These are phyloP conservation scores for Teleopsis dalmanni DNA, from an alignment of 1,140 invertebrate genomes.

Conservation along the genomic window DNA sequence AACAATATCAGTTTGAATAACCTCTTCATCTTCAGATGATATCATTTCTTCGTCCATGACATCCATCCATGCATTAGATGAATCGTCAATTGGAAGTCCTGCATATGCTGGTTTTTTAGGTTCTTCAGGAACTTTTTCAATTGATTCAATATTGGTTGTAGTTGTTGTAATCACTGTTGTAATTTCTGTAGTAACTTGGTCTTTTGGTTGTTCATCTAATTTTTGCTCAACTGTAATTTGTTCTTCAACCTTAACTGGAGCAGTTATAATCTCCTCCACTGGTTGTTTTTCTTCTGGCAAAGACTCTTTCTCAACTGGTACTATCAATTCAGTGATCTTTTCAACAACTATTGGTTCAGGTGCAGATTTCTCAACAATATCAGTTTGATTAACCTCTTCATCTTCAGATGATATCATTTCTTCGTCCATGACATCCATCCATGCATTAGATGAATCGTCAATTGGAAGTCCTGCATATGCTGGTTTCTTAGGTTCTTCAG, in stretches of 20 bases:
- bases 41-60: constrained; percentile 42
- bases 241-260: too few species aligned
- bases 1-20: too few species aligned
- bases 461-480: constrained; percentile 45
- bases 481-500: constrained; percentile 16
- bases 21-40: constrained; percentile 14
- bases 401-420: constrained; percentile 46
- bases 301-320: constrained; percentile 1
- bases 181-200: too few species aligned
- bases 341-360: neutral
- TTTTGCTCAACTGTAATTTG: too few species aligned
- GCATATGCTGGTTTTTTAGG: constrained; percentile 34
- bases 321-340: neutral
- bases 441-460: constrained; percentile 46
- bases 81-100: constrained; percentile 45
- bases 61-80: constrained; percentile 47
- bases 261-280: constrained; percentile 3
- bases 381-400: constrained; percentile 22
- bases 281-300: neutral
- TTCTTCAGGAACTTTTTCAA: constrained; percentile 22
- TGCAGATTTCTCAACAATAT: neutral
- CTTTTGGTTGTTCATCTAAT: too few species aligned
- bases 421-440: constrained; percentile 50
- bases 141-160: too few species aligned
- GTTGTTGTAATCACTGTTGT: too few species aligned